A percentile compares a stretch with the other conserved stretches of the same genome.
These are phyloP conservation scores for Drosophila subpulchrella DNA, from an alignment of 1,140 invertebrate genomes.

Conservation along the genomic window DNA sequence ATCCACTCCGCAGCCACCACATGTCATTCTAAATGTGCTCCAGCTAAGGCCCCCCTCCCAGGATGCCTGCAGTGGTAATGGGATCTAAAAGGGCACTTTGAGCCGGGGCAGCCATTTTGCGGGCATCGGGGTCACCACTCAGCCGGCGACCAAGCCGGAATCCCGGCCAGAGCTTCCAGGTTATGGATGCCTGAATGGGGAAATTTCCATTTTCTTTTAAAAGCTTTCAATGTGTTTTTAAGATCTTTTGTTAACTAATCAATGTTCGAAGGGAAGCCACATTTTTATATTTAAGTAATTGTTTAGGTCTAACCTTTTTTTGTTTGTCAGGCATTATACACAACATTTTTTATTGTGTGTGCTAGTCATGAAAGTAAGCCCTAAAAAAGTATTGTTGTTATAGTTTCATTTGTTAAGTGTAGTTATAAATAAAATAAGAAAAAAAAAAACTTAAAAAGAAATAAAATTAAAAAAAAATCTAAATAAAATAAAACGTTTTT, in stretches of 20 bases:
- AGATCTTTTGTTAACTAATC: background rate
- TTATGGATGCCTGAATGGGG: background rate
- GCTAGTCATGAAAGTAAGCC: too few species aligned
- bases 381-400: too few species aligned
- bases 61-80: constrained; percentile 31
- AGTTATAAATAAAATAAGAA: too few species aligned
- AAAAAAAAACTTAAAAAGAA: too few species aligned
- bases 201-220: background rate
- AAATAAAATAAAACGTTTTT: too few species aligned
- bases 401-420: too few species aligned
- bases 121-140: constrained; percentile 29
- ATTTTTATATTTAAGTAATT: too few species aligned
- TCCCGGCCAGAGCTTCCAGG: background rate
- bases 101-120: constrained; percentile 11
- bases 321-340: too few species aligned
- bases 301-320: too few species aligned
- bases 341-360: too few species aligned
- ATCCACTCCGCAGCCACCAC: constrained; percentile 28
- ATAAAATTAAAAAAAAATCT: too few species aligned
- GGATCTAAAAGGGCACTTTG: constrained; percentile 51
- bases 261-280: background rate
- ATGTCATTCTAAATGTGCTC: constrained; percentile 25
- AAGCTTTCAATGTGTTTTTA: background rate
- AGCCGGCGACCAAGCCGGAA: constrained; percentile 15
- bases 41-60: background rate